phyloP scores from a whole-genome alignment of 2,888 invertebrate genomes.

The Campoplex nolae region DNA sequence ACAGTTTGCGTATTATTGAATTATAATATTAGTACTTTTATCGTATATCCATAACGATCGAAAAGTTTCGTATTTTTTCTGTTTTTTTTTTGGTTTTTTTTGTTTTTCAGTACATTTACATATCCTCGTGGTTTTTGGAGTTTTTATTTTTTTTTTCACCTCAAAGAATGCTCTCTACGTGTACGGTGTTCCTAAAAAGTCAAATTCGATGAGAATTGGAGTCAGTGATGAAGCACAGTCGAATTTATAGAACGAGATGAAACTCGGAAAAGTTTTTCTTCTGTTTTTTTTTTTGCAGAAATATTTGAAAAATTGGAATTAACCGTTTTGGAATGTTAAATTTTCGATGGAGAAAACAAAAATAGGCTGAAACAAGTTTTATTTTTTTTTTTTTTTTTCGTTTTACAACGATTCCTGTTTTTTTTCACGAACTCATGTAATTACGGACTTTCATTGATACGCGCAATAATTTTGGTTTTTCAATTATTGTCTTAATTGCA shows the following conservation, averaged over 20 bases:
- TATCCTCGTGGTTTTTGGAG: background rate
- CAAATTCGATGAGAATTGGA: conserved; percentile 5
- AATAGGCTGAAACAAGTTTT: background rate
- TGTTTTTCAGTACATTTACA: background rate
- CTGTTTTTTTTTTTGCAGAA: background rate
- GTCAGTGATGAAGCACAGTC: background rate
- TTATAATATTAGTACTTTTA: conserved; percentile 48
- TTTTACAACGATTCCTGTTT: background rate
- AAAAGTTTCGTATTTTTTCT: background rate
- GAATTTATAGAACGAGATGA: conserved; percentile 5
- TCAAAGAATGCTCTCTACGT: conserved; percentile 10
- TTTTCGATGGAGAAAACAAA: background rate
- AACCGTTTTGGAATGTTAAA: background rate
- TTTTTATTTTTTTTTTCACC: background rate
- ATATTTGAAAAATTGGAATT: background rate
- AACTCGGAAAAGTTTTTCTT: background rate
- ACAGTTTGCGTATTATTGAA: conserved; percentile 53
- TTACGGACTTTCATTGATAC: background rate
- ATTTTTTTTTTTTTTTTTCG: background rate
- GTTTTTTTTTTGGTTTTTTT: background rate
- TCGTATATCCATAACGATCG: conserved; percentile 37
- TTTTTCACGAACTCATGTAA: background rate
- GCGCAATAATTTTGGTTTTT: background rate
- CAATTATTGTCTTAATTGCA: conserved; percentile 18
- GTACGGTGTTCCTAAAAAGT: background rate